Conservation (phyloP, 2,797 vertebrate species). For the Geotrypetes seraphini region DNA sequence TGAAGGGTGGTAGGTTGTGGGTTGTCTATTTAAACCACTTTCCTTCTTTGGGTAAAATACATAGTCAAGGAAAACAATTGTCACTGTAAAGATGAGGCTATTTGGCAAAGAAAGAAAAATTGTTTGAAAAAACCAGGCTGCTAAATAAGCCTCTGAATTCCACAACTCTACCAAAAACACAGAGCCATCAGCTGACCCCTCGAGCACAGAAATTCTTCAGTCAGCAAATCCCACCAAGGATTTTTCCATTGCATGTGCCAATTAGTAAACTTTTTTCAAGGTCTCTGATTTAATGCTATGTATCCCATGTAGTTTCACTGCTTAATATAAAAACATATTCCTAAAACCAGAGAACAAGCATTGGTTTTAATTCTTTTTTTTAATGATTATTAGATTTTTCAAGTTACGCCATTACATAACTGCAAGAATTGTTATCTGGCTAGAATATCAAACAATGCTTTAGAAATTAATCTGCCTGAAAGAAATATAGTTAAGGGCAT, state of each 20-base stretch:
- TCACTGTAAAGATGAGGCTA: background rate
- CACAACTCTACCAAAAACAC: slow-evolving; percentile 2
- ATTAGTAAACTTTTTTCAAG: background rate
- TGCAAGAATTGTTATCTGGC: too few relatives aligned
- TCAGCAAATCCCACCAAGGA: slow-evolving; percentile 8
- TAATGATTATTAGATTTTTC: too few relatives aligned
- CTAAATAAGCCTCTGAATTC: slow-evolving; percentile 1
- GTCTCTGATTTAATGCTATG: slow-evolving; percentile 1
- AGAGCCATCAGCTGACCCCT: slow-evolving; percentile 12
- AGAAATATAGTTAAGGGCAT: too few relatives aligned
- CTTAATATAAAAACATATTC: too few relatives aligned
- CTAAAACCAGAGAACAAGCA: too few relatives aligned
- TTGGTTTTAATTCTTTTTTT: too few relatives aligned
- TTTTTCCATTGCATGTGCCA: slow-evolving; percentile 8
- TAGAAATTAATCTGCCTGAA: too few relatives aligned
- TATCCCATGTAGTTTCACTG: too few relatives aligned
- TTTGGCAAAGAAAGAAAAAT: background rate
- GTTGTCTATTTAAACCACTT: too few relatives aligned
- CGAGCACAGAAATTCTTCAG: slow-evolving; percentile 8
- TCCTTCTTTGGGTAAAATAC: background rate
- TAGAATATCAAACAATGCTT: too few relatives aligned
- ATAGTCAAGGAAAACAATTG: background rate
- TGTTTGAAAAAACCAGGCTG: background rate
- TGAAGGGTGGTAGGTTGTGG: too few relatives aligned
- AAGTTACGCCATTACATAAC: too few relatives aligned